Evolutionary conservation across 2,113 vertebrate genomes (phyloP).

Genomic region (Atractosteus spatula): DNA sequence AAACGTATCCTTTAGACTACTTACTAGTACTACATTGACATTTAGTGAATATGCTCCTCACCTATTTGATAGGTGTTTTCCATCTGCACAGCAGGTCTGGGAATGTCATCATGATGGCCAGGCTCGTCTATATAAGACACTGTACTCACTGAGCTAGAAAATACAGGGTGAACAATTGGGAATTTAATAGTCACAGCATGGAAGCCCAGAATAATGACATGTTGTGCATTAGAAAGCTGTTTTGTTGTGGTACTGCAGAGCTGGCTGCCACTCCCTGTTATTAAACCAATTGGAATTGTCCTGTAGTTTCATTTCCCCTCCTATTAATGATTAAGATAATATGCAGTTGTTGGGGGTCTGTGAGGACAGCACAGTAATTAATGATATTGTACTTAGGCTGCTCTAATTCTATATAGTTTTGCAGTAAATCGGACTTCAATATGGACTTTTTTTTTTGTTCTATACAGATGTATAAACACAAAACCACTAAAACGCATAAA

Average conservation of each 20-base stretch:
- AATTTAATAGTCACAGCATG: background rate
- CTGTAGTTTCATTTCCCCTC: background rate
- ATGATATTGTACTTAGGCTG: background rate
- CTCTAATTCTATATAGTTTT: no score
- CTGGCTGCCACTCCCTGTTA: background rate
- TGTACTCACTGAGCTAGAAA: slow-evolving; percentile 66
- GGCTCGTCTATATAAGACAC: slow-evolving; percentile 70
- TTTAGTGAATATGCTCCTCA: slow-evolving; percentile 39
- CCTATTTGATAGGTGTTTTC: slow-evolving; percentile 81
- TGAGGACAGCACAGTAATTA: background rate
- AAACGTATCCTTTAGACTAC: no score
- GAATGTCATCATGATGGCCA: slow-evolving; percentile 59
- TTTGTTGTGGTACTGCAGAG: background rate
- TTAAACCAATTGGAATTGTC: background rate
- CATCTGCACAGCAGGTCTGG: slow-evolving; percentile 46
- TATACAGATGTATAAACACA: no score
- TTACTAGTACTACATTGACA: no score
- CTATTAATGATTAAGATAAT: background rate
- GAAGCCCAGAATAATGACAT: background rate
- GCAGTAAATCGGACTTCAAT: no score
- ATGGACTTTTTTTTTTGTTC: no score
- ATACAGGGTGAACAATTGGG: background rate
- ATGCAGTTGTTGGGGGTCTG: background rate
- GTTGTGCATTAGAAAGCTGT: background rate
- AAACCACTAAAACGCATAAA: no score